Evolutionary conservation across 92 coral and sea anemone species (phyloP).

Genomic region (Muricea muricata): DNA sequence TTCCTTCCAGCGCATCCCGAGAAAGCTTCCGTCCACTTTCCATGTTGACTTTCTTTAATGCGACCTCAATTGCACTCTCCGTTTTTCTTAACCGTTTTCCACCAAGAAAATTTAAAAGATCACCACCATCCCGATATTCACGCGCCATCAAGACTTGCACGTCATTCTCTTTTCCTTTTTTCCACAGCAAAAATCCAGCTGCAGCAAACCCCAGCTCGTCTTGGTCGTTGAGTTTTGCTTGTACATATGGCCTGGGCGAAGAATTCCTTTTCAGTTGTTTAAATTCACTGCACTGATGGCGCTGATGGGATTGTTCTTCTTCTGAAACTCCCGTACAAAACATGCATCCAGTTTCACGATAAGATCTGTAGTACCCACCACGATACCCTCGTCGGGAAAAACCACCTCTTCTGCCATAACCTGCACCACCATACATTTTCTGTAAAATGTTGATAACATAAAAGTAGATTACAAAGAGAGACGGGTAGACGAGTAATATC

Average conservation of each 20-base stretch:
- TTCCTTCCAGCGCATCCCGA: neutral
- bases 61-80: conserved; percentile 19
- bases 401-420: conserved; percentile 14
- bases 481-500: too few relatives aligned
- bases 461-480: too few relatives aligned
- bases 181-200: conserved; percentile 26
- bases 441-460: too few relatives aligned
- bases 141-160: conserved; percentile 32
- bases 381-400: neutral
- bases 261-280: neutral
- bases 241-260: neutral
- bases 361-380: conserved; percentile 21
- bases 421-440: conserved; percentile 23
- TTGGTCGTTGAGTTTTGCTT: conserved; percentile 14
- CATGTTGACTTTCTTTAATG: conserved; percentile 19
- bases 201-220: conserved; percentile 27
- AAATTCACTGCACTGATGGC: conserved; percentile 17
- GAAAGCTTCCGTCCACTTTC: conserved; percentile 18
- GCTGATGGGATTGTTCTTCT: conserved; percentile 19
- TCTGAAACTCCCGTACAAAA: conserved; percentile 19
- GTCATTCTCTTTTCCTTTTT: neutral
- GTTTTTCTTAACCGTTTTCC: conserved; percentile 28
- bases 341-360: conserved; percentile 24
- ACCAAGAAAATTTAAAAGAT: conserved; percentile 18
- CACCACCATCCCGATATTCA: conserved; percentile 4